Percentiles rank a stretch among this genome's conserved stretches.
Evolutionary conservation across 2,888 invertebrate species (phyloP).

Genomic region (Agrotis puta): DNA sequence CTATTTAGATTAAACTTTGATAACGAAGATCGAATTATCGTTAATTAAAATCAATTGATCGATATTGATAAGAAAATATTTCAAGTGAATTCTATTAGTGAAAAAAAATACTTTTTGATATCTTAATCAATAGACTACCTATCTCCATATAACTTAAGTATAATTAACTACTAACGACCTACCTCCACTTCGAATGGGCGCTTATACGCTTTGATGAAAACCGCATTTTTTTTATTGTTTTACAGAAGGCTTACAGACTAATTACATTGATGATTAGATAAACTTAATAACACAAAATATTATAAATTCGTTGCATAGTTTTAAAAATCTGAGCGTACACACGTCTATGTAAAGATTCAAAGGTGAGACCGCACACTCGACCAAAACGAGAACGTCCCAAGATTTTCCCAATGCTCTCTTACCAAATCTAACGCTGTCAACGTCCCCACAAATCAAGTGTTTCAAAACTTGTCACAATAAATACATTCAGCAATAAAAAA

Average conservation of each 20-base stretch:
- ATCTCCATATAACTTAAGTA: too few relatives aligned
- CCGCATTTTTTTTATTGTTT: too few relatives aligned
- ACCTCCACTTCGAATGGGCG: too few relatives aligned
- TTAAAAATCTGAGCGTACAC: too few relatives aligned
- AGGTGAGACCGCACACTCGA: slow-evolving; percentile 2
- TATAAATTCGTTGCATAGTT: too few relatives aligned
- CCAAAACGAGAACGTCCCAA: background rate
- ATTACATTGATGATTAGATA: too few relatives aligned
- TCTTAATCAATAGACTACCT: too few relatives aligned
- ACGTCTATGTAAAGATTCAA: background rate
- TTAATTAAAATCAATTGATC: background rate
- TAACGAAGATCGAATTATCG: slow-evolving; percentile 1
- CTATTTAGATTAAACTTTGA: slow-evolving; percentile 33
- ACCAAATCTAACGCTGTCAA: slow-evolving; percentile 53
- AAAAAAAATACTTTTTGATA: too few relatives aligned
- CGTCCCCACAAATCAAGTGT: slow-evolving; percentile 60
- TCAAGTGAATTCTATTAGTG: background rate
- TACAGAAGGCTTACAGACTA: too few relatives aligned
- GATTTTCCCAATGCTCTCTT: slow-evolving; percentile 18
- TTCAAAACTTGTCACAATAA: slow-evolving; percentile 69
- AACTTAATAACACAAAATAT: too few relatives aligned
- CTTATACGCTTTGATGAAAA: too few relatives aligned
- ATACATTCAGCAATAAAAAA: slow-evolving; percentile 66
- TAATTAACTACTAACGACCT: too few relatives aligned
- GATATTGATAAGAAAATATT: background rate